Evolutionary conservation across 2,888 invertebrate genomes (phyloP).

Genomic region (Lydus trimaculatus): DNA sequence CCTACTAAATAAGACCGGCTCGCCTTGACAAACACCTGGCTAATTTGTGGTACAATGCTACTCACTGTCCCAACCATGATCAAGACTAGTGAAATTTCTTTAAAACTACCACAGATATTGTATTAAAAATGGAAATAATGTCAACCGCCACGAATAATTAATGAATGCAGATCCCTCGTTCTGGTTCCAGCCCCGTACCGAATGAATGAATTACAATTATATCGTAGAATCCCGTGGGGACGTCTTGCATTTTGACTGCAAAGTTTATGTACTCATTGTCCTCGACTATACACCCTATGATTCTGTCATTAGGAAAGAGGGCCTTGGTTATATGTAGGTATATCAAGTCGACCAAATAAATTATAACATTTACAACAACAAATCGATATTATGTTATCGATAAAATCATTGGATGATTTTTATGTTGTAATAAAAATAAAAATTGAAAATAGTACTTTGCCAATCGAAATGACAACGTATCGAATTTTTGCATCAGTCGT

Average conservation of each 20-base stretch:
- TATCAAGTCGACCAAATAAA: constrained; percentile 39
- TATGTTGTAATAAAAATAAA: constrained; percentile 38
- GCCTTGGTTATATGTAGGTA: constrained; percentile 39
- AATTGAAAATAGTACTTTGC: constrained; percentile 56
- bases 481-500: constrained; percentile 57
- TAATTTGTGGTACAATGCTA: constrained; percentile 47
- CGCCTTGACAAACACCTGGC: constrained; percentile 53
- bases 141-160: constrained; percentile 26
- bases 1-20: constrained; percentile 48
- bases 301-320: constrained; percentile 59
- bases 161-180: constrained; percentile 12
- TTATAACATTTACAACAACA: constrained; percentile 33
- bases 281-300: constrained; percentile 57
- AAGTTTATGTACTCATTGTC: constrained; percentile 49
- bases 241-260: constrained; percentile 46
- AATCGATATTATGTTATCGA: constrained; percentile 43
- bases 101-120: not conserved
- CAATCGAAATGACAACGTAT: constrained; percentile 61
- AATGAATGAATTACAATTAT: constrained; percentile 32
- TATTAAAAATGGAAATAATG: constrained; percentile 1
- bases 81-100: not conserved
- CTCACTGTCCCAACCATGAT: not conserved
- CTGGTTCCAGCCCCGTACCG: not conserved
- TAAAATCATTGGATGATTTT: constrained; percentile 39
- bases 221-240: constrained; percentile 37